phyloP scores from a whole-genome alignment of 2,113 vertebrate genomes.

The Tachysurus fulvidraco region DNA sequence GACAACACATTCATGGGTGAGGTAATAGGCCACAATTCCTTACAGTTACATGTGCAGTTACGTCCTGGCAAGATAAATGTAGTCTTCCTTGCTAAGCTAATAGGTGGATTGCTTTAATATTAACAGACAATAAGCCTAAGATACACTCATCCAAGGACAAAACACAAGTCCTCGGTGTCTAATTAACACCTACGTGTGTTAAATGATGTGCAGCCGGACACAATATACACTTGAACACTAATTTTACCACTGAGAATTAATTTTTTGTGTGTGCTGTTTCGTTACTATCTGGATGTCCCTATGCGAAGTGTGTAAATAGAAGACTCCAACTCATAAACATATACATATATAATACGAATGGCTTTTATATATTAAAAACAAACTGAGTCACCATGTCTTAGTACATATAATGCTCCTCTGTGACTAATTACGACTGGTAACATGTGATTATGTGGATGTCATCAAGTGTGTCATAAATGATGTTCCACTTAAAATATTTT shows the following conservation, averaged over 20 bases:
- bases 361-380: conserved; percentile 17
- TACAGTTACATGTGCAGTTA: conserved; percentile 16
- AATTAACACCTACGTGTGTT: conserved; percentile 3
- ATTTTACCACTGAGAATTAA: conserved; percentile 13
- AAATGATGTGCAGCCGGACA: conserved; percentile 18
- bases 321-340: not conserved
- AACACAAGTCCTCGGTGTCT: not conserved
- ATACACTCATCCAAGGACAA: not conserved
- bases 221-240: conserved; percentile 18
- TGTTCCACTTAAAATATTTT: not conserved
- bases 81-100: not conserved
- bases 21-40: conserved; percentile 13
- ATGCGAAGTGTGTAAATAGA: not conserved
- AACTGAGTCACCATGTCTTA: not conserved
- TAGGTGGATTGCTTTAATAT: not conserved
- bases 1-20: conserved; percentile 20
- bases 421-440: not conserved
- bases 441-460: not conserved
- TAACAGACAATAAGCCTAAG: not conserved
- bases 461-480: not conserved
- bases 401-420: not conserved
- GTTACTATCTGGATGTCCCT: not conserved
- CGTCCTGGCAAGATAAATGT: not conserved
- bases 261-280: not conserved
- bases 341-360: not conserved